Evolutionary conservation across 2,888 invertebrate species (phyloP).

Genomic region (Ennomos erosarius): DNA sequence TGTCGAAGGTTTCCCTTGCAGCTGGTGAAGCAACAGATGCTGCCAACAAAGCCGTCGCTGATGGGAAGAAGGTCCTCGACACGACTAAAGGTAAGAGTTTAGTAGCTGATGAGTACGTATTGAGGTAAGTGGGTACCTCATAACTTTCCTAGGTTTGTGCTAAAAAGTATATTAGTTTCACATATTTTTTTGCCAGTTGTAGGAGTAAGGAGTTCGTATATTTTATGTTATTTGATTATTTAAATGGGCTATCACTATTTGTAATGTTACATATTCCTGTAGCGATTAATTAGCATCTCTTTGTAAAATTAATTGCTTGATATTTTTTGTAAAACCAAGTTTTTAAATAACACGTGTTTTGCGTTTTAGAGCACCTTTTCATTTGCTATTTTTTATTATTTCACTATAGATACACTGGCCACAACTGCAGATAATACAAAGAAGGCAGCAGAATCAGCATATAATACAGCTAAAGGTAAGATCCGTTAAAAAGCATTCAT

Average conservation of each 20-base stretch:
- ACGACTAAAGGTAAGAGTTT: slow-evolving; percentile 71
- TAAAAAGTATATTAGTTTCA: no score
- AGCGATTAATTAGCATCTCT: no score
- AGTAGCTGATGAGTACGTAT: not conserved
- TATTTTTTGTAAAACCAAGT: not conserved
- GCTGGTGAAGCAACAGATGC: slow-evolving; percentile 79
- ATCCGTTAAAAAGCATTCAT: not conserved
- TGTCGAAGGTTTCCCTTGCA: slow-evolving; percentile 77
- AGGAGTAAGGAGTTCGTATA: no score
- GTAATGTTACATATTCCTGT: no score
- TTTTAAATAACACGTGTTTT: no score
- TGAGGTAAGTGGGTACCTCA: slow-evolving; percentile 9
- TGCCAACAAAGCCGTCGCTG: slow-evolving; percentile 73
- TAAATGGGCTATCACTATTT: no score
- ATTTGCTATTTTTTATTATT: slow-evolving; percentile 28
- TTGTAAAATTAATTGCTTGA: not conserved
- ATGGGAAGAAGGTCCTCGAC: slow-evolving; percentile 79
- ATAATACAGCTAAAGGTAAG: slow-evolving; percentile 74
- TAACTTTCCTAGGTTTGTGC: no score
- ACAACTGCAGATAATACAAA: slow-evolving; percentile 76
- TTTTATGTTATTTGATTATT: no score
- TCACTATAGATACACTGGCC: slow-evolving; percentile 67
- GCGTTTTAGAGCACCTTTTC: slow-evolving; percentile 19
- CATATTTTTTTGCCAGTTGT: no score
- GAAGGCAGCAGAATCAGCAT: slow-evolving; percentile 77